A percentile compares a stretch with the other conserved stretches of the same genome.
Conservation (phyloP, 2,888 invertebrate genomes). For the Erannis defoliaria region DNA sequence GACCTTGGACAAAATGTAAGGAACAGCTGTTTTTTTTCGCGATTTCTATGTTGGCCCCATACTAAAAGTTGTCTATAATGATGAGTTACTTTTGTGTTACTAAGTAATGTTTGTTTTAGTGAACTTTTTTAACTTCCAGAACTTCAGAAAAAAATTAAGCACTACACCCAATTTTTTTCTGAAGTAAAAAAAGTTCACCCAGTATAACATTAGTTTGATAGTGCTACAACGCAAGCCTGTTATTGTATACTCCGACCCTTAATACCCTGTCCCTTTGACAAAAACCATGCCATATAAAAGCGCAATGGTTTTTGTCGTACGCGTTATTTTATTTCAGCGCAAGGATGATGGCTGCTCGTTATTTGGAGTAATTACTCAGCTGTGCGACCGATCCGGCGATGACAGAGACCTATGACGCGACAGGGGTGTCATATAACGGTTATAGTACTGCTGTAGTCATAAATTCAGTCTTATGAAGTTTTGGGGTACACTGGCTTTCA, state of each 20-base stretch:
- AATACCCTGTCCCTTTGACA: background rate
- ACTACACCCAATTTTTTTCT: no score
- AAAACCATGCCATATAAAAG: background rate
- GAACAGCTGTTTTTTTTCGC: no score
- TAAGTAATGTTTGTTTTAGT: no score
- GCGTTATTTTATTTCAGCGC: conserved; percentile 20
- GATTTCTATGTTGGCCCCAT: no score
- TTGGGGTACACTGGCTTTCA: background rate
- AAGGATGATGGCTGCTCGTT: conserved; percentile 17
- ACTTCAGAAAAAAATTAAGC: no score
- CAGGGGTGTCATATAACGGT: conserved; percentile 8
- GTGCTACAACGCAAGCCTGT: no score
- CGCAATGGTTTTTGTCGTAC: conserved; percentile 13
- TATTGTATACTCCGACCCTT: background rate
- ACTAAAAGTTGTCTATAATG: no score
- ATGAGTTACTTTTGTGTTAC: no score
- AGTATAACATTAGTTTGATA: no score
- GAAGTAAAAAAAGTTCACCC: no score
- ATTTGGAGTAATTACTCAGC: conserved; percentile 29
- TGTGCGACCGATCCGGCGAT: conserved; percentile 34
- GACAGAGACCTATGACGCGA: conserved; percentile 42
- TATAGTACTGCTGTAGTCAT: background rate
- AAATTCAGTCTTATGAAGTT: background rate
- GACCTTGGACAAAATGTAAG: no score
- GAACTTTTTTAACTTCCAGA: no score